Base-by-base conservation (phyloP, 2,888 invertebrate species). In the Perdita meconis region DNA sequence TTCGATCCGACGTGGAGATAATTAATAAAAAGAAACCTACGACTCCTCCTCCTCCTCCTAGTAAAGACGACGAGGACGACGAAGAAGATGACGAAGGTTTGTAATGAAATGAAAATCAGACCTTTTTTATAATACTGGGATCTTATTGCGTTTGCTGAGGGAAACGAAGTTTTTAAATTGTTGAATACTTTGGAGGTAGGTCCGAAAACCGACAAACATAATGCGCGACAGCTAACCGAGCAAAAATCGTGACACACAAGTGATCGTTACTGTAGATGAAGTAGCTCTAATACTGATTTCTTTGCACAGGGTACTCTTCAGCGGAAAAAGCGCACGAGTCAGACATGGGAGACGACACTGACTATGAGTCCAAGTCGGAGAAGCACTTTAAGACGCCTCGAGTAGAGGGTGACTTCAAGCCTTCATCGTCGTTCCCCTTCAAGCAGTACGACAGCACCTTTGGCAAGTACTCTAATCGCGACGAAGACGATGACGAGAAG, bases 1-100 rank as follows among this genome's bases (percentile, higher is more conserved):
- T 90, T 22, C 78, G 87, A n/a, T 84, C 87, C 0, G 91, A 92
- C 47, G 91, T 89, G 2, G 91, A 91, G 68, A 81, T 91, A 1
- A 86, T 92, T 13, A 80, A 89, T 16, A 89, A 87, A 36, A 91
- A 89, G 44, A 88, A 87, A 44, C 87, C 89, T 0, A 74, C 84
- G 0, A 82, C 86, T 0, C 85, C 88, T 0, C 80, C 86, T 0
- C 85, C 88, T 0, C 80, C 82, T 1, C 85, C 84, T 0, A 71
- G 75, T 12, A 81, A 82, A 3, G 85, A 87, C 13, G 86, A 87
- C 2, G 86, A 87, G 5, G 83, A 76, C 0, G 84, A 86, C 1
- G 83, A 84, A 4, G 72, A 74, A 0, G 70, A 71, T 12, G 65
- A 72, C 19, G 36, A 51, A 56, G 78, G 75, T 80, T 73, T 22